Conservation (phyloP, 2,888 invertebrate genomes). For the Abrostola triplasia region DNA sequence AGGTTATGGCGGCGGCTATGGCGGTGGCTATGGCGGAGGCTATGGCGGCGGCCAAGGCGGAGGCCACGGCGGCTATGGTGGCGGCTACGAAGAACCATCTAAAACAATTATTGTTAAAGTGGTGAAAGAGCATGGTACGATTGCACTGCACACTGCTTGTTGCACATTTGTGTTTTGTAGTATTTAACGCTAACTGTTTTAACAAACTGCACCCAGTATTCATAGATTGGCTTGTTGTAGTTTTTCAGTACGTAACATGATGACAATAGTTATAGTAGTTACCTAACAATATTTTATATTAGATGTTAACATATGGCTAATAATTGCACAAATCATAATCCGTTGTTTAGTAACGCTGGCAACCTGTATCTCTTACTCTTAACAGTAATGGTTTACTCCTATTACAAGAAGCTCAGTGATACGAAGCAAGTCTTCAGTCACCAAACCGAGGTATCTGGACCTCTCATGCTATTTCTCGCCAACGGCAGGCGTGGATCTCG, state of each 20-base stretch:
- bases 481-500: too few relatives aligned
- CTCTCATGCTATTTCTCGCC: too few relatives aligned
- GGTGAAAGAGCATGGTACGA: slow-evolving; percentile 68
- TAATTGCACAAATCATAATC: not conserved
- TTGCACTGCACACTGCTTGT: slow-evolving; percentile 47
- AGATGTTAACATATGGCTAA: not conserved
- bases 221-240: not conserved
- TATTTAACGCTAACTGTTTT: slow-evolving; percentile 1
- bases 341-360: not conserved
- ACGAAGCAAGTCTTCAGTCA: too few relatives aligned
- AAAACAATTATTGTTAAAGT: slow-evolving; percentile 70
- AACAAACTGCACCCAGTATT: not conserved
- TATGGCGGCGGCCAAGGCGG: slow-evolving; percentile 51
- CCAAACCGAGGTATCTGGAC: too few relatives aligned
- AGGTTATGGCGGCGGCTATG: slow-evolving; percentile 39
- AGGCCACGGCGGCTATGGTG: slow-evolving; percentile 39
- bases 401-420: too few relatives aligned
- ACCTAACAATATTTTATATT: not conserved
- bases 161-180: slow-evolving; percentile 27
- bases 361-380: not conserved
- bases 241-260: not conserved
- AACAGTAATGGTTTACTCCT: not conserved
- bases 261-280: too few relatives aligned
- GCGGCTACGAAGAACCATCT: slow-evolving; percentile 64
- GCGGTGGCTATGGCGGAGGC: slow-evolving; percentile 52